These are phyloP conservation scores for Aleiodes leptofemur DNA, from an alignment of 2,888 invertebrate species.

Conservation along the genomic window DNA sequence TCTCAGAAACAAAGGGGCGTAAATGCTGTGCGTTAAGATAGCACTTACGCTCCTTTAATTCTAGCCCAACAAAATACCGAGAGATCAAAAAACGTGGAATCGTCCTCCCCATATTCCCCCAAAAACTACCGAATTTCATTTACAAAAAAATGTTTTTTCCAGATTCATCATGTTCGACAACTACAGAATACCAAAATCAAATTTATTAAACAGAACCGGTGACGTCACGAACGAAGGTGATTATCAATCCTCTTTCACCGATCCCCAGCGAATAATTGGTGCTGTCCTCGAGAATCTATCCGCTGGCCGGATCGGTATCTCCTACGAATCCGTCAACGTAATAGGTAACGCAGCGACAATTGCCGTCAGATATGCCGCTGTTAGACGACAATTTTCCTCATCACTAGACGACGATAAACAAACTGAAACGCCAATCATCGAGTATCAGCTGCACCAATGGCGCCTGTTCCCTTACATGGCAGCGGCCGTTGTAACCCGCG, in stretches of 20 bases:
- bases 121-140: background rate
- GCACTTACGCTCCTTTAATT: too few species aligned
- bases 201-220: conserved; percentile 90
- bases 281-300: conserved; percentile 92
- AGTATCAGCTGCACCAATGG: conserved; percentile 93
- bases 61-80: too few species aligned
- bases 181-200: conserved; percentile 90
- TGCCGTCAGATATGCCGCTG: conserved; percentile 88
- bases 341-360: conserved; percentile 85
- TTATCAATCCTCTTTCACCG: conserved; percentile 93
- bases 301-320: conserved; percentile 87
- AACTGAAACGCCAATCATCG: conserved; percentile 86
- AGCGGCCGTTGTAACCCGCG: conserved; percentile 81
- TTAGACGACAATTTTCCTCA: conserved; percentile 85
- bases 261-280: conserved; percentile 89
- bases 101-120: background rate
- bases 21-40: too few species aligned
- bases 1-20: too few species aligned
- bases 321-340: conserved; percentile 80
- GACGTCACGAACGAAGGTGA: conserved; percentile 92
- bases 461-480: conserved; percentile 86
- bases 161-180: conserved; percentile 92
- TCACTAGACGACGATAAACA: conserved; percentile 57
- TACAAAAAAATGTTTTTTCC: conserved; percentile 60
- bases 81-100: background rate